These are phyloP conservation scores for Dynastes hyllus DNA, from an alignment of 2,888 invertebrate species.

Conservation along the genomic window DNA sequence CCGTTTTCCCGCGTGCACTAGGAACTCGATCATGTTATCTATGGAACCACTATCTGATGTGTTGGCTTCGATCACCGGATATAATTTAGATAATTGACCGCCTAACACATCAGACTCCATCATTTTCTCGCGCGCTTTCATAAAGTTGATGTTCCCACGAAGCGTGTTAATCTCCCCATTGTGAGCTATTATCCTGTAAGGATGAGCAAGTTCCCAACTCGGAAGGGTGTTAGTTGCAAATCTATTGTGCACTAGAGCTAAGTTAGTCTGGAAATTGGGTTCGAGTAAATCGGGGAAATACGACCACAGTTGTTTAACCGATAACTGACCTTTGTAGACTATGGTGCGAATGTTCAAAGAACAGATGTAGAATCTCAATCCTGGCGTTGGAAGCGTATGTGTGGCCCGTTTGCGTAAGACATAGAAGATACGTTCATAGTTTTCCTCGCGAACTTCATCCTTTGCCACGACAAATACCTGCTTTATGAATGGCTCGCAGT, in stretches of 20 bases:
- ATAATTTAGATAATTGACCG: constrained; percentile 88
- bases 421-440: constrained; percentile 74
- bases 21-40: constrained; percentile 98
- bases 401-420: constrained; percentile 94
- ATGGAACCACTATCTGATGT: constrained; percentile 98
- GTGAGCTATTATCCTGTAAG: constrained; percentile 96
- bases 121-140: constrained; percentile 98
- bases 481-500: constrained; percentile 96
- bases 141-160: constrained; percentile 97
- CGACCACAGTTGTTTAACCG: constrained; percentile 93
- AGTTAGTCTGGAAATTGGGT: constrained; percentile 91
- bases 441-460: constrained; percentile 60
- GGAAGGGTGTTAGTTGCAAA: constrained; percentile 99
- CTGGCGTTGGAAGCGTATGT: constrained; percentile 89
- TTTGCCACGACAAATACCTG: constrained; percentile 78
- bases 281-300: constrained; percentile 82
- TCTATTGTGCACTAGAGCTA: constrained; percentile 97
- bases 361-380: constrained; percentile 96
- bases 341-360: constrained; percentile 92
- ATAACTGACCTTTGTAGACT: constrained; percentile 98
- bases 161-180: constrained; percentile 99
- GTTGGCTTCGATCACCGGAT: constrained; percentile 98
- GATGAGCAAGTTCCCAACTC: constrained; percentile 99
- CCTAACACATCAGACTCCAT: constrained; percentile 93
- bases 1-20: constrained; percentile 94